A percentile compares a stretch with the other conserved stretches of the same genome.
Conservation (phyloP, 30 jellyfish, hydroid and myxozoan species). For the Aurelia sp. region DNA sequence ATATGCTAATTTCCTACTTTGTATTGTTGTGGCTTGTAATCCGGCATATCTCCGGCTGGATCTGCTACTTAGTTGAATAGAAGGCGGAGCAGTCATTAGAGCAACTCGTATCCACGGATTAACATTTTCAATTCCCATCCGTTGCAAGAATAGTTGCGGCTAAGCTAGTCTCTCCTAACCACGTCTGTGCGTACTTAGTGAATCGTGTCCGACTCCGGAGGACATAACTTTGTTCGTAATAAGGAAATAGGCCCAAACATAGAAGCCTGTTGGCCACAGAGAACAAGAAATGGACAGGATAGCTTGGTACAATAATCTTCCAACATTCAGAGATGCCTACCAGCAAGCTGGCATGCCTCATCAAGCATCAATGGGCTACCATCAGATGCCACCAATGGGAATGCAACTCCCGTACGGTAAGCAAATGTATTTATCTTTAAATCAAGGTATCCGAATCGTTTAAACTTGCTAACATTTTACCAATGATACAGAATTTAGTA, state of each 20-base stretch:
- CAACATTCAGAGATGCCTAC: conserved; percentile 58
- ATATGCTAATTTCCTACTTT: conserved; percentile 56
- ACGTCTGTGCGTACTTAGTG: conserved; percentile 8
- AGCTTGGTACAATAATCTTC: conserved; percentile 72
- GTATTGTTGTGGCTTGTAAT: conserved; percentile 59
- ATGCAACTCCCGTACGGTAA: conserved; percentile 65
- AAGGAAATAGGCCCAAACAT: conserved; percentile 48
- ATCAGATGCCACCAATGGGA: conserved; percentile 34
- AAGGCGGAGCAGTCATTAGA: conserved; percentile 82
- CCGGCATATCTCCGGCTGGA: conserved; percentile 64
- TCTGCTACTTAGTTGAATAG: conserved; percentile 56
- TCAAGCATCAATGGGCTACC: conserved; percentile 51
- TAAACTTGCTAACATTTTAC: too few species aligned
- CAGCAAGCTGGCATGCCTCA: conserved; percentile 61
- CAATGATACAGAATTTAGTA: too few species aligned
- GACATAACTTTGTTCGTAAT: background rate
- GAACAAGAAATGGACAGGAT: conserved; percentile 35
- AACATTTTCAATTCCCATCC: conserved; percentile 49
- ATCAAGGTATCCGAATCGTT: too few species aligned
- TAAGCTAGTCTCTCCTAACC: background rate
- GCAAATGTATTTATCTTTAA: background rate
- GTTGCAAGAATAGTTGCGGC: conserved; percentile 63
- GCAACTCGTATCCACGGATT: conserved; percentile 51
- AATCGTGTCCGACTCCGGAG: conserved; percentile 35
- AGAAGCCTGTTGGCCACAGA: background rate